Evolutionary conservation across 53 echinoderm and acorn worm species (phyloP).

Genomic region (Echinometra lucunter): DNA sequence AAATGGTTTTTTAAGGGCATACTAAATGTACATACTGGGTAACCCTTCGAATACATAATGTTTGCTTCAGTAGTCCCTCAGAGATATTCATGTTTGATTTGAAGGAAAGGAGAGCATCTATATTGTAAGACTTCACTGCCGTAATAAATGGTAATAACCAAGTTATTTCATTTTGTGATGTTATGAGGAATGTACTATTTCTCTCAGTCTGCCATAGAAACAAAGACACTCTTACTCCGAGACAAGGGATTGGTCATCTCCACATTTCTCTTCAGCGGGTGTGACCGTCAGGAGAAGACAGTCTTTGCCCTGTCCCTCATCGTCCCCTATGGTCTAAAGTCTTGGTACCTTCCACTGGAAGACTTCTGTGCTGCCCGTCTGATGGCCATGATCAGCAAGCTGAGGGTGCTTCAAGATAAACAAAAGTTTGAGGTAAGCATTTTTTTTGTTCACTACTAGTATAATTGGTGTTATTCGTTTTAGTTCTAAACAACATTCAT

Average conservation of each 20-base stretch:
- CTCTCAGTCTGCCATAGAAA: constrained; percentile 76
- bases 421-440: constrained; percentile 78
- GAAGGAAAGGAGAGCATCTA: too few relatives aligned
- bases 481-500: too few relatives aligned
- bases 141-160: too few relatives aligned
- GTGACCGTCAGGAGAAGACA: constrained; percentile 79
- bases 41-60: too few relatives aligned
- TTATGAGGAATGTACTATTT: not conserved
- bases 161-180: too few relatives aligned
- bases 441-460: not conserved
- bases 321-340: constrained; percentile 77
- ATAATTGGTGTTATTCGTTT: too few relatives aligned
- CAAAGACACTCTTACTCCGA: constrained; percentile 85
- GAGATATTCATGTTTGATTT: too few relatives aligned
- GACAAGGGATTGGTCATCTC: constrained; percentile 84
- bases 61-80: too few relatives aligned
- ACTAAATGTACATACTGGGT: too few relatives aligned
- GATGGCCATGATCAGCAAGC: constrained; percentile 81
- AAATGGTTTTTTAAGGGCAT: too few relatives aligned
- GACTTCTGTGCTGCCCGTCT: constrained; percentile 86
- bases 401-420: constrained; percentile 90
- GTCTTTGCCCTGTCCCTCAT: constrained; percentile 93
- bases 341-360: constrained; percentile 92
- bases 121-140: too few relatives aligned
- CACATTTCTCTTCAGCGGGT: constrained; percentile 87